Conservation (phyloP, 1,140 invertebrate genomes). For the Ericerus pela region DNA sequence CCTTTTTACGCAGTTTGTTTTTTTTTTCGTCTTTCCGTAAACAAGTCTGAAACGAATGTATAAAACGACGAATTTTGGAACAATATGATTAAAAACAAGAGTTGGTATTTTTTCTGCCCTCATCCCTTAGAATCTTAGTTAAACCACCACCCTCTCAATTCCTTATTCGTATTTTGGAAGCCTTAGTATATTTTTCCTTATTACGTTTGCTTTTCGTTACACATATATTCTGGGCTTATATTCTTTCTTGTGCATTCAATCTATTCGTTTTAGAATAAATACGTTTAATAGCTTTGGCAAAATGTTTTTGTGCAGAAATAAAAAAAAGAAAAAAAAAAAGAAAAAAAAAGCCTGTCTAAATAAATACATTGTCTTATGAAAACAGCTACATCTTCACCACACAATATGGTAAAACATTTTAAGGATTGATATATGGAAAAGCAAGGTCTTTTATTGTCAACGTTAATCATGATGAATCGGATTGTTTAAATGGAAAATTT, state of each 20-base stretch:
- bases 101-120: not conserved
- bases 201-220: constrained; percentile 3
- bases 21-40: not conserved
- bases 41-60: constrained; percentile 2
- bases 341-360: too few relatives aligned
- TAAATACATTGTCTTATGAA: too few relatives aligned
- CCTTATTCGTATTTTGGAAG: not conserved
- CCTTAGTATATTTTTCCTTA: constrained; percentile 1
- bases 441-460: too few relatives aligned
- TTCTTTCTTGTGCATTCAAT: not conserved
- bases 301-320: too few relatives aligned
- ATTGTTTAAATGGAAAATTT: too few relatives aligned
- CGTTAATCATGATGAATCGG: too few relatives aligned
- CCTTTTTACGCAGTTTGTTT: not conserved
- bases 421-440: too few relatives aligned
- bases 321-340: too few relatives aligned
- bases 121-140: too few relatives aligned
- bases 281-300: constrained; percentile 7
- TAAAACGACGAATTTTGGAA: constrained; percentile 2
- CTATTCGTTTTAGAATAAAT: constrained; percentile 12
- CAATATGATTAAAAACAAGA: constrained; percentile 8
- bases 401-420: too few relatives aligned
- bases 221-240: too few relatives aligned
- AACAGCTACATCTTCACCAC: too few relatives aligned
- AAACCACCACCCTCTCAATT: constrained; percentile 3